Conservation (phyloP, 2,888 invertebrate genomes). For the Andrena flavipes region DNA sequence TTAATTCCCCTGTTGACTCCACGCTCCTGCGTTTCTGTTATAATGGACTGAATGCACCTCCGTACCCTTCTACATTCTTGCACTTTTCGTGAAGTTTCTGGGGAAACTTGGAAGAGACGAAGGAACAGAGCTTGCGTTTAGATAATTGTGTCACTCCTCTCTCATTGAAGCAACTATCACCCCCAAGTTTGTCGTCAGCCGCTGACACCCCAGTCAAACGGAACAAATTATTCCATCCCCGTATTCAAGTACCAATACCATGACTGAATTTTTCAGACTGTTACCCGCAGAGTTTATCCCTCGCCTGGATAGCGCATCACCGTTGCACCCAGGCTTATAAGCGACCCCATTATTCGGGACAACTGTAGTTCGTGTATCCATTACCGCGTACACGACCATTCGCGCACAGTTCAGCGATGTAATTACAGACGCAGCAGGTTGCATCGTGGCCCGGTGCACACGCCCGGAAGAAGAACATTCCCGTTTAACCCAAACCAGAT, state of each 20-base stretch:
- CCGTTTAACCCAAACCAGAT: neutral
- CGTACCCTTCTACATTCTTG: too few relatives aligned
- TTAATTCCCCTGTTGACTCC: neutral
- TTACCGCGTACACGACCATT: constrained; percentile 63
- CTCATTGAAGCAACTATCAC: too few relatives aligned
- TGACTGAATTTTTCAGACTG: constrained; percentile 30
- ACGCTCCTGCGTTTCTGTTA: too few relatives aligned
- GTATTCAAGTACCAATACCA: neutral
- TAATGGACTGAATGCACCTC: too few relatives aligned
- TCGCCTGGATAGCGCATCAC: constrained; percentile 35
- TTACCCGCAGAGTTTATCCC: constrained; percentile 21
- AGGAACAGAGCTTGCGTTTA: too few relatives aligned
- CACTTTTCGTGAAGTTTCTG: too few relatives aligned
- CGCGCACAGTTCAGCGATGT: constrained; percentile 48
- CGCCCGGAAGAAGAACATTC: constrained; percentile 8
- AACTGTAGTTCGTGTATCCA: constrained; percentile 65
- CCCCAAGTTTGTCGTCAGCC: too few relatives aligned
- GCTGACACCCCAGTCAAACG: neutral
- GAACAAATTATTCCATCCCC: neutral
- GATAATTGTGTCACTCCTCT: too few relatives aligned
- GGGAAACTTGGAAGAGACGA: too few relatives aligned
- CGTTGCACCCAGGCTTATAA: constrained; percentile 57
- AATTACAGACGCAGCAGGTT: constrained; percentile 61
- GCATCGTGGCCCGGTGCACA: constrained; percentile 30
- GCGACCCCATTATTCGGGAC: constrained; percentile 62